Base-by-base conservation (phyloP, 2,113 vertebrate species). In the Neogobius melanostomus region DNA sequence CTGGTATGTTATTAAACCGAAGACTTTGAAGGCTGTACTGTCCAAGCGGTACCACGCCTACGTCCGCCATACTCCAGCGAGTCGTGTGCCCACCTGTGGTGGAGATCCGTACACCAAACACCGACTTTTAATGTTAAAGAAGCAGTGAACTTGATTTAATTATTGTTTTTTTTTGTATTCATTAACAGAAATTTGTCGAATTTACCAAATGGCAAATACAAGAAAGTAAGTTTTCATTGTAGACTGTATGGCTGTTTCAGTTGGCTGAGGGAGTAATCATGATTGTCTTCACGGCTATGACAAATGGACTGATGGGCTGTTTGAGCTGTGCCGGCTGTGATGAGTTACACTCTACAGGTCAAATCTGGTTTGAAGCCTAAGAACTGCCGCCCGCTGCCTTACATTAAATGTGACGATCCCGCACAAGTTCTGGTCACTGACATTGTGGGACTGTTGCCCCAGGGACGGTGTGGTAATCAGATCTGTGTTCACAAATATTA, bases 21-120 rank as follows among this genome's bases (percentile, higher is more conserved):
- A 66, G 0, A 14, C n/a, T 15, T 8, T n/a, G 94, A 95, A 76
- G 93, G 94, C 57, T 95, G 94, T 92, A 86, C 82, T 95, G 94
- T 43, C 92, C 94, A 0, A 7, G 71, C 0, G 77, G 47, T 10
- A 90, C 77, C 7, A 17, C 45, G 47, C 88, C n/a, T 86, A 54
- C 88, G 70, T 86, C 68, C n/a, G 49, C 82, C 0, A n/a, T 46
- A 14, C 63, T 68, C 65, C 1, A 51, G 86, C 44, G 12, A 86
- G 66, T 95, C n/a, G 95, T 11, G 87, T 94, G 36, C 12, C 62
- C 0, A 59, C 6, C 28, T 95, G 94, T 56, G 76, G 94, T 95
- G 84, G n/a, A 90, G 94, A 68, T 11, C 14, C 14, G 2, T 6
- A 15, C 14, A 7, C 59, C 14, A 28, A 28, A 28, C 28, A 11